Evolutionary conservation across 2,797 vertebrate genomes (phyloP).

Genomic region (Nannoperca obscura): DNA sequence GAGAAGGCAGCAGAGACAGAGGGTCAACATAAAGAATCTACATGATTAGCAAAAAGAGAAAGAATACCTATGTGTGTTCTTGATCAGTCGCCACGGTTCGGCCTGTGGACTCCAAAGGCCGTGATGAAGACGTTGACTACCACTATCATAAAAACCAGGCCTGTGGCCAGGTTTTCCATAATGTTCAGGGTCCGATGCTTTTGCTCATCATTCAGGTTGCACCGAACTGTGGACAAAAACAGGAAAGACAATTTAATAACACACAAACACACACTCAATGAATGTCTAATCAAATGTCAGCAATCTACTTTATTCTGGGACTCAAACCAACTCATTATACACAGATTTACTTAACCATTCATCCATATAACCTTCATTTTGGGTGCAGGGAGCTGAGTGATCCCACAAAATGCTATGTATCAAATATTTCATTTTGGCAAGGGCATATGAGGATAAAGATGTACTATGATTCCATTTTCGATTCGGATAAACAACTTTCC

Average conservation of each 20-base stretch:
- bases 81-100: conserved; percentile 53
- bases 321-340: conserved; percentile 47
- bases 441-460: not conserved
- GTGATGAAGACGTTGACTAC: conserved; percentile 93
- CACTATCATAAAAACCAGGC: conserved; percentile 90
- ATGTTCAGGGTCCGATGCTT: conserved; percentile 87
- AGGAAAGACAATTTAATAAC: conserved; percentile 30
- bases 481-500: not conserved
- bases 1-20: conserved; percentile 22
- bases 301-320: conserved; percentile 45
- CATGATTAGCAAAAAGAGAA: conserved; percentile 27
- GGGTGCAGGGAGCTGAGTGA: conserved; percentile 20
- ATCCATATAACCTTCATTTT: conserved; percentile 45
- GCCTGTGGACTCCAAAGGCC: conserved; percentile 90
- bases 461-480: not conserved
- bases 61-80: conserved; percentile 40
- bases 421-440: conserved; percentile 22
- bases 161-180: conserved; percentile 88
- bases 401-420: conserved; percentile 7
- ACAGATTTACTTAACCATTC: conserved; percentile 46
- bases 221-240: conserved; percentile 83
- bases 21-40: conserved; percentile 36
- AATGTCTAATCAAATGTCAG: conserved; percentile 34
- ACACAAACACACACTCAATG: conserved; percentile 37
- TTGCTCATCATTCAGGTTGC: conserved; percentile 91